Evolutionary conservation across 2,888 invertebrate genomes (phyloP).

Genomic region (Hyposoter dolosus): DNA sequence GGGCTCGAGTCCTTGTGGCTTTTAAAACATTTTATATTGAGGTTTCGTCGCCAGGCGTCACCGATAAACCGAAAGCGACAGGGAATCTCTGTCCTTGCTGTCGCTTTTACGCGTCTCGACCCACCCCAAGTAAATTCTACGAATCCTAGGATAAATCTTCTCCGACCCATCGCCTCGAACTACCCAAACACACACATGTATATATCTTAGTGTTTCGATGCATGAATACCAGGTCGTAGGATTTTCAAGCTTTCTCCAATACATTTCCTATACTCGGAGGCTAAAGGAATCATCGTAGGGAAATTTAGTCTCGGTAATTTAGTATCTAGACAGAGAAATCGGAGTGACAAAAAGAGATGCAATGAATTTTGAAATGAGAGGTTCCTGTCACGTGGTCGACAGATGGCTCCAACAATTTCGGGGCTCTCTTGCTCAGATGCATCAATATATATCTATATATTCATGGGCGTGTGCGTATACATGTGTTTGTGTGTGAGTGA

Average conservation of each 20-base stretch:
- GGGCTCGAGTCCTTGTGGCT: background rate
- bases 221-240: constrained; percentile 34
- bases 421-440: constrained; percentile 42
- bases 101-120: constrained; percentile 45
- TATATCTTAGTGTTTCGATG: constrained; percentile 10
- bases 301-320: constrained; percentile 65
- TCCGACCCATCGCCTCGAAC: constrained; percentile 33
- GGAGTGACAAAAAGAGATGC: constrained; percentile 25
- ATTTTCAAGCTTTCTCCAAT: constrained; percentile 55
- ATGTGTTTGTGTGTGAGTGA: background rate
- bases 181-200: constrained; percentile 40
- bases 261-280: constrained; percentile 23
- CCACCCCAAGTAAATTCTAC: constrained; percentile 59
- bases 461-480: background rate
- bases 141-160: constrained; percentile 63
- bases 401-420: constrained; percentile 75
- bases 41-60: constrained; percentile 36
- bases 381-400: constrained; percentile 78
- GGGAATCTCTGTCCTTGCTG: constrained; percentile 50
- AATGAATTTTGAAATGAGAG: constrained; percentile 64
- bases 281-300: constrained; percentile 54
- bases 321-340: constrained; percentile 58
- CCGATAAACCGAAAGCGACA: constrained; percentile 61
- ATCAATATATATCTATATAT: constrained; percentile 12
- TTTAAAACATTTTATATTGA: background rate